Base-by-base conservation (phyloP, 2,888 invertebrate genomes). In the Shargacucullia verbasci region DNA sequence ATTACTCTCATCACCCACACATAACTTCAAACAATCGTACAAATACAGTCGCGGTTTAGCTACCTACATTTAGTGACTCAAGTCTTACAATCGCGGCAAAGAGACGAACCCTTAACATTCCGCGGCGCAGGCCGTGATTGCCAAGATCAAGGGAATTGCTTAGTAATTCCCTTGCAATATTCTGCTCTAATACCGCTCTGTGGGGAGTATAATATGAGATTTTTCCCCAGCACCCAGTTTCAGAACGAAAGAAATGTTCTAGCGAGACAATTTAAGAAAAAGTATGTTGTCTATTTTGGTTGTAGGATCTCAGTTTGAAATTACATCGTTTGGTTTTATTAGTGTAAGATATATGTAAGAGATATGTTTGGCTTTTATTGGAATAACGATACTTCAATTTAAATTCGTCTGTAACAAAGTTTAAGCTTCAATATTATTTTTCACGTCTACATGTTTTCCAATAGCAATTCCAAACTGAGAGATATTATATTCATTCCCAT, bases 91-190 rank as follows among this genome's bases (percentile, higher is more conserved):
- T 48, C 50, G 67, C 29, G 6, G 3, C 43, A 12, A 0, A 1
- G 45, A 6, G 31, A 75, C 65, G 7, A 34, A 7, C 29, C 59
- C 53, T 58, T 68, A 59, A 55, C 60, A 77, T 77, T 74, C 69
- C 71, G 61, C 64, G 68, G 55, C 65, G 53, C 71, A 57, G 39
- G 39, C 48, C 65, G 72, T 77, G 75, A 75, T 77, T 75, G 78
- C 76, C 59, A 59, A 78, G 73, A 79, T 80, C 75, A 73, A 63
- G 72, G 62, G 75, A 81, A 81, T 81, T 73, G 80, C 80, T 78
- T 79, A 61, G 81, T 81, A 81, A 81, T 78, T 76, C 73, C 71
- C 59, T 53, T 66, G 76, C 81, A 81, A 81, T 81, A 78, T 80
- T 77, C 70, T 61, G 45, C 70, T 73, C 63, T 77, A 70, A 79